Evolutionary conservation across 2,797 vertebrate species (phyloP).

Genomic region (Rhinichthys osculus): DNA sequence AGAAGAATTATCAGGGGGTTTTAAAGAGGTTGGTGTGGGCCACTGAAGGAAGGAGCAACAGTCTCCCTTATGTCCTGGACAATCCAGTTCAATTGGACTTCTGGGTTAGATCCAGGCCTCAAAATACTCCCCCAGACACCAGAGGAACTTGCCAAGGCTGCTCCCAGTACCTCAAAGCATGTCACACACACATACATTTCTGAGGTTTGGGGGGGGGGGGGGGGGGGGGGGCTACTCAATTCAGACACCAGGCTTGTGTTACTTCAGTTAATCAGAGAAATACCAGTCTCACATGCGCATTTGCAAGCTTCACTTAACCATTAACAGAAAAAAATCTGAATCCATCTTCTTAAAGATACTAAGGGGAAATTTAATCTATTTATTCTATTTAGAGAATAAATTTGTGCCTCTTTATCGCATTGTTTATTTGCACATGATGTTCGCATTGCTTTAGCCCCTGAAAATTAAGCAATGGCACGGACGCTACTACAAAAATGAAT

Average conservation of each 20-base stretch:
- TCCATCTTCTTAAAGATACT: slow-evolving; percentile 1
- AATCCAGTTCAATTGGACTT: slow-evolving; percentile 36
- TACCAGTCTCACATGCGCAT: slow-evolving; percentile 3
- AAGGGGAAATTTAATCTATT: background rate
- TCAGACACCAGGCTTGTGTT: slow-evolving; percentile 24
- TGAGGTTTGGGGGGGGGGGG: background rate
- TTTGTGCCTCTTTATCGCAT: background rate
- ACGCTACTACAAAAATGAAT: background rate
- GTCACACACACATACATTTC: slow-evolving; percentile 6
- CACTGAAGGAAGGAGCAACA: slow-evolving; percentile 21
- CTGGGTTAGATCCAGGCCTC: slow-evolving; percentile 20
- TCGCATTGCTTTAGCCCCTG: background rate
- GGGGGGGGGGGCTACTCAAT: background rate
- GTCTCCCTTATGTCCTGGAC: slow-evolving; percentile 18
- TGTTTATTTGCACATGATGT: background rate
- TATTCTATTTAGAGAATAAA: background rate
- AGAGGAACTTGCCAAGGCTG: slow-evolving; percentile 38
- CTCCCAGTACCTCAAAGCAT: slow-evolving; percentile 34
- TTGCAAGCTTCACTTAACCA: slow-evolving; percentile 21
- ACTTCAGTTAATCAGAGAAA: slow-evolving; percentile 31
- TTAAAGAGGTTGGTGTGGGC: slow-evolving; percentile 22
- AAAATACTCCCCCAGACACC: slow-evolving; percentile 36
- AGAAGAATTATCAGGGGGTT: slow-evolving; percentile 1
- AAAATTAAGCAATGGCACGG: background rate
- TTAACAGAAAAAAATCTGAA: slow-evolving; percentile 9